These are phyloP conservation scores for Oryzias curvinotus DNA, from an alignment of 2,113 vertebrate genomes.

Conservation along the genomic window DNA sequence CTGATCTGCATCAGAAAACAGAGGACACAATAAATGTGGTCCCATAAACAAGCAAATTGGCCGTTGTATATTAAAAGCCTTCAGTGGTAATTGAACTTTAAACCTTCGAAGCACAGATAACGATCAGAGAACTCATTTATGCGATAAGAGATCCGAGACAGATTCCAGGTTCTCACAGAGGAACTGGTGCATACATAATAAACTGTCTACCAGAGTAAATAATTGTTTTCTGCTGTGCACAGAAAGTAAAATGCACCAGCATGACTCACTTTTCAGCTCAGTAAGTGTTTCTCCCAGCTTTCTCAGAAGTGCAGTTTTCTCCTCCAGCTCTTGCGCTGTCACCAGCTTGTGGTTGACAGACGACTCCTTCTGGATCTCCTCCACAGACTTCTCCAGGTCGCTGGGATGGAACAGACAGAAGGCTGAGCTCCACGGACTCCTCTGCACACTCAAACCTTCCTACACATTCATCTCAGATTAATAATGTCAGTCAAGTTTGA, in stretches of 20 bases:
- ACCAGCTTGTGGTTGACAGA: conserved; percentile 89
- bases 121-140: conserved; percentile 28
- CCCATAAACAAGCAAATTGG: neutral
- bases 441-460: conserved; percentile 13
- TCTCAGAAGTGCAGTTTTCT: conserved; percentile 89
- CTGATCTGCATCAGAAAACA: conserved; percentile 80
- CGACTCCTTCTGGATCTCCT: conserved; percentile 92
- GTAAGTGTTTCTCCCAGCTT: conserved; percentile 94
- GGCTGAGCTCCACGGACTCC: conserved; percentile 52
- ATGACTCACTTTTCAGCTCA: conserved; percentile 91
- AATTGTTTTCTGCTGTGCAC: conserved; percentile 23
- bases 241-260: conserved; percentile 25
- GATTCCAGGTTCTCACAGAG: conserved; percentile 46
- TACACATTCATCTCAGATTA: conserved; percentile 20
- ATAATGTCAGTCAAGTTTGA: conserved; percentile 5
- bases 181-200: conserved; percentile 39
- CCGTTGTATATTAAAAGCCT: conserved; percentile 6
- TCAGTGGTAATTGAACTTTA: conserved; percentile 8
- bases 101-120: conserved; percentile 10
- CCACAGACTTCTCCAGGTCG: conserved; percentile 94
- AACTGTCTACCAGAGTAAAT: conserved; percentile 35
- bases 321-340: conserved; percentile 91
- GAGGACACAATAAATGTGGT: neutral
- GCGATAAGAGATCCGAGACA: conserved; percentile 26
- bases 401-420: conserved; percentile 74